Base-by-base conservation (phyloP, 2,113 vertebrate species). In the Plecturocebus donacophilus region DNA sequence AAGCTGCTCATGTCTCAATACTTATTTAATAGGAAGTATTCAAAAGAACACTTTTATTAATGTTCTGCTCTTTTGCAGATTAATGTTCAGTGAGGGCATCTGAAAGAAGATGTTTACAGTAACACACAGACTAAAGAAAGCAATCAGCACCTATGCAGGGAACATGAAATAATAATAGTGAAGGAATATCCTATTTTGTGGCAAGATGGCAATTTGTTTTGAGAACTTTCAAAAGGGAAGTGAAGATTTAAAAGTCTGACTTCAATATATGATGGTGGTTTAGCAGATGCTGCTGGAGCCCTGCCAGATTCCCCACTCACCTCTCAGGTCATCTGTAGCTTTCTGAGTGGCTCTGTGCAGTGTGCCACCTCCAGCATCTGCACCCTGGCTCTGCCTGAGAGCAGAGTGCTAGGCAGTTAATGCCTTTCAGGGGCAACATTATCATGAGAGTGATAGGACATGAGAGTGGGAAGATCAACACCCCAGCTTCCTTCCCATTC, bases 31-130 rank as follows among this genome's bases (percentile, higher is more conserved):
- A 87, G 54, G 21, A 9, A 75, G 88, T 47, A 12, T 45, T 84
- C 70, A 85, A 64, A 66, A 89, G 30, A 40, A 70, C 58, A 64
- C 32, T 68, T n/a, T 68, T 68, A 35, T 35, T 68, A 68, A 64
- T 87, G 19, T 54, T 68, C 35, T 84, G 75, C 71, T 94, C 45
- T 38, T 64, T 81, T 77, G 49, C 19, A 87, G 86, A 40, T 80
- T 84, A 75, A 91, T 49, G 13, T 82, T 76, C 38, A 66, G 54
- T 49, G 64, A 97, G 52, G 16, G 47, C 61, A 82, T 52, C 38
- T 40, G 14, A 88, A 87, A 81, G 66, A 64, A 97, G 81, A 79
- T 77, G 86, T 71, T 87, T 77, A 90, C 38, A 30, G 38, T 40
- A 80, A 68, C 61, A 76, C 0, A 19, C 80, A 92, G 56, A 61